These are phyloP conservation scores for Helleia helle DNA, from an alignment of 2,888 invertebrate species.

Conservation along the genomic window DNA sequence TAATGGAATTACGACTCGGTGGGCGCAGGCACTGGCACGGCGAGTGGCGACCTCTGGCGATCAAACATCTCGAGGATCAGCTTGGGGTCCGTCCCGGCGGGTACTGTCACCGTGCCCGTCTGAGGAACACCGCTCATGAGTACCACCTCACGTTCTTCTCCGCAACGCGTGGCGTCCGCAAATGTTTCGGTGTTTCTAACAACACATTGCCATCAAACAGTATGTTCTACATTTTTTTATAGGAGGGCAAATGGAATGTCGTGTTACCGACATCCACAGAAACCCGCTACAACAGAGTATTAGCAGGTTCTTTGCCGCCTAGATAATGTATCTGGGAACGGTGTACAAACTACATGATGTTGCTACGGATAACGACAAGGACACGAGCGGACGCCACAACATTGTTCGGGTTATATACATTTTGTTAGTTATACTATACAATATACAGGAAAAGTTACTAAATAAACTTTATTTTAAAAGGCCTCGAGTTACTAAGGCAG, in stretches of 20 bases:
- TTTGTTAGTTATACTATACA: conserved; percentile 13
- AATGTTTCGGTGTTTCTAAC: conserved; percentile 26
- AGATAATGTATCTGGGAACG: too few species aligned
- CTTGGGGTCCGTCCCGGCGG: conserved; percentile 71
- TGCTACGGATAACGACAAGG: conserved; percentile 24
- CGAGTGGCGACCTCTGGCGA: conserved; percentile 58
- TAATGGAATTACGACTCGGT: conserved; percentile 23
- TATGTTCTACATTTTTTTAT: too few species aligned
- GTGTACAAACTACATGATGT: background rate
- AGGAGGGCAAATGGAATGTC: too few species aligned
- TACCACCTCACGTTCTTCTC: conserved; percentile 67
- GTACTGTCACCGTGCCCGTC: conserved; percentile 72
- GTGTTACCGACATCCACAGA: too few species aligned
- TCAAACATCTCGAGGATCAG: conserved; percentile 73
- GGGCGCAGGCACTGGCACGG: conserved; percentile 47
- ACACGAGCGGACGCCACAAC: conserved; percentile 71
- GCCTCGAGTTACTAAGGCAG: too few species aligned
- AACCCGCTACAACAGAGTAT: too few species aligned
- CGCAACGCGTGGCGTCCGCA: conserved; percentile 54
- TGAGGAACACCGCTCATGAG: conserved; percentile 61
- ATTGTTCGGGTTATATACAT: conserved; percentile 33
- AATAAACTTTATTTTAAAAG: too few species aligned
- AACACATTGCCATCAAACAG: too few species aligned
- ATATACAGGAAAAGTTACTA: too few species aligned
- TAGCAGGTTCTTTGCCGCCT: too few species aligned